Evolutionary conservation across 2,797 vertebrate species (phyloP), one percentile per base, ranked within the genome.

Genomic region (Nothura maculosa): DNA sequence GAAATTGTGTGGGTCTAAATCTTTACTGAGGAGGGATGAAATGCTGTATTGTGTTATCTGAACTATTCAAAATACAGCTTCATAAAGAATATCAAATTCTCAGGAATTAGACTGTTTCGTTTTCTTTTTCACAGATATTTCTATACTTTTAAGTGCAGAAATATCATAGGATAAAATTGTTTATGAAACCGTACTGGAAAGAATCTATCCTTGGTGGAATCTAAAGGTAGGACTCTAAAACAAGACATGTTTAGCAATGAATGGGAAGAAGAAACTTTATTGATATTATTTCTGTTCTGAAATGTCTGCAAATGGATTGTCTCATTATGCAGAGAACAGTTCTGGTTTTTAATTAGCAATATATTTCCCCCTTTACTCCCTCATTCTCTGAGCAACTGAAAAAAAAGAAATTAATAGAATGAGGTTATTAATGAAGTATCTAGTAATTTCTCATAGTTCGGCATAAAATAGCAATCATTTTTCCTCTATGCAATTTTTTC

Each of bases 311-410:
- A 87, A 87, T 62, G 32, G 32, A 81, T 78, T 68, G 42, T 27
- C 22, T 92, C 61, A 78, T 82, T 90, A 80, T 62, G 47, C 69
- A 75, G 72, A 61, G 54, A 73, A 32, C 5, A 8, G n/a, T 60
- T 82, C 43, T 77, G 47, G 2, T 83, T 54, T 85, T 90, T 85
- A 84, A 86, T 88, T 79, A 93, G 22, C 52, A 84, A 54, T 76
- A 30, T 52, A 69, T 81, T 81, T 76, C 24, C 12, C 25, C 24
- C 55, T 68, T 77, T 32, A 45, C 11, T 84, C 62, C 38, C 36
- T 75, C 34, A 66, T 69, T 72, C 47, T n/a, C 19, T 54, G 20
- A 54, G 79, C 69, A 72, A 84, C 28, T 50, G 43, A 7, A 87
- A 93, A 68, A 93, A 91, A 42, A 62, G 38, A 92, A 91, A 19